A percentile compares a stretch with the other conserved stretches of the same genome.
These are phyloP conservation scores for Pachydiplax longipennis DNA, from an alignment of 2,888 invertebrate species.

Conservation along the genomic window DNA sequence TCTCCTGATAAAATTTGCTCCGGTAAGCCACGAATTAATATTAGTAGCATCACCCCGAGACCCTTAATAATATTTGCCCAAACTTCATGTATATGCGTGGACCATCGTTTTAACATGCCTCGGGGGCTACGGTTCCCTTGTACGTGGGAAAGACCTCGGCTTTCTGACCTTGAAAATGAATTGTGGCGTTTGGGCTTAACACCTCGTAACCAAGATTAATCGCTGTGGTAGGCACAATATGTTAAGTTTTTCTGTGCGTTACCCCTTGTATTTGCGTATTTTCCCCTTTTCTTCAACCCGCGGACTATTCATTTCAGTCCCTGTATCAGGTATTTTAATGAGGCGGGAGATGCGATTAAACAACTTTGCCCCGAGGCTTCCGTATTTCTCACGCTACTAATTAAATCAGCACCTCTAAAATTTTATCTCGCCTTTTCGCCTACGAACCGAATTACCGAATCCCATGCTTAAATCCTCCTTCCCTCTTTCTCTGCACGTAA, in stretches of 20 bases:
- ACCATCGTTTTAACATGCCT: not conserved
- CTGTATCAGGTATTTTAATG: constrained; percentile 11
- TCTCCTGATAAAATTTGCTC: not conserved
- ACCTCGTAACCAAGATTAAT: constrained; percentile 37
- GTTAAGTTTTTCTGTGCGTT: not conserved
- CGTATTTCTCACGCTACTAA: not conserved
- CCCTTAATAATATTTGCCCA: not conserved
- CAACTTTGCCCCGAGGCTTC: not conserved
- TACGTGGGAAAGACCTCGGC: not conserved
- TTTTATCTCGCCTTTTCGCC: not conserved
- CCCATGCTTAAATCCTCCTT: too few species aligned
- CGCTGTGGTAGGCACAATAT: constrained; percentile 9
- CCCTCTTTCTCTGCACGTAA: too few species aligned
- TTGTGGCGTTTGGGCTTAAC: not conserved
- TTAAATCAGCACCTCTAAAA: not conserved
- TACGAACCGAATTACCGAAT: too few species aligned
- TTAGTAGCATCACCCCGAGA: not conserved
- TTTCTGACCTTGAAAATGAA: constrained; percentile 29
- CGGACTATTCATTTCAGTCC: not conserved
- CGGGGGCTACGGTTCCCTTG: not conserved
- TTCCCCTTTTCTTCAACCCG: not conserved
- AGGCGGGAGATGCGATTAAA: not conserved
- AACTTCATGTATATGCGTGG: not conserved
- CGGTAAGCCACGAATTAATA: not conserved
- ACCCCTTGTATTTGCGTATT: not conserved